Conservation (phyloP, 1,140 invertebrate species). For the Latrodectus geometricus region DNA sequence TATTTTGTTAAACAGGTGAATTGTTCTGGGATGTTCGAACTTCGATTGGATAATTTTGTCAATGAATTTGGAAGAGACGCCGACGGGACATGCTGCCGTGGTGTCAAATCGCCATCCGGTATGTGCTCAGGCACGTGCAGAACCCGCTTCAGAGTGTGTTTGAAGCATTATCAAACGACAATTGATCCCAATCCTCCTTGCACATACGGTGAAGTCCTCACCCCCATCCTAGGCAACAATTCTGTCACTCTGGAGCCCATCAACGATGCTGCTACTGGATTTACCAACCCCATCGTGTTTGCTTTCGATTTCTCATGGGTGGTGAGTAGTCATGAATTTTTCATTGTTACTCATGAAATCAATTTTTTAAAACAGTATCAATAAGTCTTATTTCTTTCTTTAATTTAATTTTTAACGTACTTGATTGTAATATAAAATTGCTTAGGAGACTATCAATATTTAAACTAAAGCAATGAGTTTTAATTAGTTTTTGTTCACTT, state of each 20-base stretch:
- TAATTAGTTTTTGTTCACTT: too few relatives aligned
- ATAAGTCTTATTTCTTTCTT: not conserved
- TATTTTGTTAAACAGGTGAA: conserved; percentile 15
- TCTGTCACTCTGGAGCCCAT: conserved; percentile 77
- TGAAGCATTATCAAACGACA: conserved; percentile 93
- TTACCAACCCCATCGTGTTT: conserved; percentile 76
- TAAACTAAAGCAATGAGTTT: too few relatives aligned
- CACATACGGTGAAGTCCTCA: conserved; percentile 91
- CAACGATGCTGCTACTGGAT: conserved; percentile 75
- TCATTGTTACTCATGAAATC: not conserved
- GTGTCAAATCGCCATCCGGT: conserved; percentile 27
- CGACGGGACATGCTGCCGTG: conserved; percentile 84
- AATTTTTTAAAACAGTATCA: not conserved
- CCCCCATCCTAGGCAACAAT: conserved; percentile 74
- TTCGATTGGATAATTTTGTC: conserved; percentile 87
- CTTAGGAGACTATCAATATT: not conserved
- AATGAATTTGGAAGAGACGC: conserved; percentile 89
- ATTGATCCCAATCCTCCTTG: conserved; percentile 90
- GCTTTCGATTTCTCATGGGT: conserved; percentile 83
- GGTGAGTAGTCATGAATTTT: conserved; percentile 72
- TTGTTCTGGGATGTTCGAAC: conserved; percentile 82
- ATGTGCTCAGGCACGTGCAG: conserved; percentile 73
- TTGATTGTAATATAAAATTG: not conserved
- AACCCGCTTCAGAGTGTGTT: conserved; percentile 90
- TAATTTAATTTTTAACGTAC: not conserved